Evolutionary conservation across 2,113 vertebrate genomes (phyloP), one percentile per base, ranked within the genome.

Genomic region (Myrmecophaga tridactyla): DNA sequence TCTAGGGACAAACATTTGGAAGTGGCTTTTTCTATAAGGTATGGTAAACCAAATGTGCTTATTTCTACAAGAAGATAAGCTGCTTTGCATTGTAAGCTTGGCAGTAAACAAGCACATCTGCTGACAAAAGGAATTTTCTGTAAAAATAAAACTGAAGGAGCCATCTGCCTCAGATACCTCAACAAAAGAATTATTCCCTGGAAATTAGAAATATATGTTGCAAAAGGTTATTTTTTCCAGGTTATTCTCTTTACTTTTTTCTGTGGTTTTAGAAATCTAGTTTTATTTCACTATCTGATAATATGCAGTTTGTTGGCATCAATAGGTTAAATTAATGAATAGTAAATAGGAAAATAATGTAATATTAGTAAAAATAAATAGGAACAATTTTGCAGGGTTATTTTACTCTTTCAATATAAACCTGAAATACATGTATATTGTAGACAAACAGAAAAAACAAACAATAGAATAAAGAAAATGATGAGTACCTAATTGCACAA

Each of bases 51-150:
- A 23, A 90, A 77, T 90, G 72, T 73, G 31, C 58, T 96, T 92
- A 87, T 96, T 97, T 92, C 72, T 84, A 80, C 51, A 90, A 77
- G 75, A 93, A 94, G 85, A 92, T 90, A 90, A 94, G 60, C 85
- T 90, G 27, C 31, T 96, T 96, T 92, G 63, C 75, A 94, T 90
- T 76, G 60, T 60, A 86, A 92, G 11, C 69, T 93, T 92, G 65
- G 48, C 73, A 90, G 41, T 75, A 88, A 48, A 92, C 60, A 96
- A 90, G 18, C 17, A 86, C 63, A 90, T 95, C 39, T 90, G 62
- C 60, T 85, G 90, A 95, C 82, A 96, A 93, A 94, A 87, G 92
- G 8, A 56, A 48, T 85, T 95, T 96, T 67, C 58, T 84, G 69
- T 36, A 70, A 92, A 94, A 94, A 92, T 87, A 90, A 89, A 93